Evolutionary conservation across 2,888 invertebrate species (phyloP).

Genomic region (Limnephilus lunatus): DNA sequence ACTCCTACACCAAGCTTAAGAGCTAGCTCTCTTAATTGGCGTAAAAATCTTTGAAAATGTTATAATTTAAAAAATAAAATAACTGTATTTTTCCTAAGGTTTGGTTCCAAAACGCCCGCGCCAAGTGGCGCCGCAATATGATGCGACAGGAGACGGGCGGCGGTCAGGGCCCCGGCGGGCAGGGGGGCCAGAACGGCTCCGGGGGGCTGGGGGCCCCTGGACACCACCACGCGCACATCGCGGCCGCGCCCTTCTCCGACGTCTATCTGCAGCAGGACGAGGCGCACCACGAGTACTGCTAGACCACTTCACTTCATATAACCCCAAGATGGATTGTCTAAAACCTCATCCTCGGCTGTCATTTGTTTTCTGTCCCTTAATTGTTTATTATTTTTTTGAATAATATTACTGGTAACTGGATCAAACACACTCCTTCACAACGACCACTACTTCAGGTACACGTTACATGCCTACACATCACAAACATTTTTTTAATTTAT

Average conservation of each 20-base stretch:
- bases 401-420: too few species aligned
- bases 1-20: too few species aligned
- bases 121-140: slow-evolving; percentile 97
- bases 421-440: too few species aligned
- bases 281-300: slow-evolving; percentile 49
- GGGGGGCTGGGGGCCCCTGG: slow-evolving; percentile 77
- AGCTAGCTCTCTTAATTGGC: too few species aligned
- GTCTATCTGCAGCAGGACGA: slow-evolving; percentile 53
- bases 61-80: too few species aligned
- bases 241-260: slow-evolving; percentile 65
- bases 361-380: not conserved
- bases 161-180: slow-evolving; percentile 67
- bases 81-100: slow-evolving; percentile 80
- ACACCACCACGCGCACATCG: slow-evolving; percentile 76
- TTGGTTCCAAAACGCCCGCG: slow-evolving; percentile 99
- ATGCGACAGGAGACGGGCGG: slow-evolving; percentile 85
- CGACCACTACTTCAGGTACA: too few species aligned
- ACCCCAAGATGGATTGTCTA: not conserved
- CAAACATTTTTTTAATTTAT: too few species aligned
- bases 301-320: not conserved
- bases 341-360: not conserved
- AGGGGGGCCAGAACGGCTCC: slow-evolving; percentile 75
- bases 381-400: too few species aligned
- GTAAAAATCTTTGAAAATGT: too few species aligned
- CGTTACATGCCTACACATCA: too few species aligned